These are phyloP conservation scores for Graphium colonna DNA, from an alignment of 2,888 invertebrate species.

Conservation along the genomic window DNA sequence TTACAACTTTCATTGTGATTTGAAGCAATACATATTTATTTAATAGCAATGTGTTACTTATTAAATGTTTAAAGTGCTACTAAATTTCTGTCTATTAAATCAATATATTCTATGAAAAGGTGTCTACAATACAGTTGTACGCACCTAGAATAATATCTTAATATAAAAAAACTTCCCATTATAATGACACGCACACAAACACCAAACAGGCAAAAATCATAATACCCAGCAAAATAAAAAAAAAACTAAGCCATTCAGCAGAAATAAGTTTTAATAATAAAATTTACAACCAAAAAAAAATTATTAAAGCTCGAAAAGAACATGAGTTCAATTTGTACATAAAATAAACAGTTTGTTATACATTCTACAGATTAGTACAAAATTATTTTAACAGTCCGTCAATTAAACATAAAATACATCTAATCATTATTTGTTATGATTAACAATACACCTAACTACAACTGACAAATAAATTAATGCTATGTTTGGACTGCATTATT, in stretches of 20 bases:
- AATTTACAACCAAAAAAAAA: conserved; percentile 75
- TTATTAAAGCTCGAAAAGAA: conserved; percentile 78
- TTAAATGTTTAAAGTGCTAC: too few species aligned
- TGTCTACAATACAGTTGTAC: too few species aligned
- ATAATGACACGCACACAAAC: conserved; percentile 48
- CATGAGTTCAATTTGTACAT: conserved; percentile 67
- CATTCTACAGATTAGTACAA: conserved; percentile 26
- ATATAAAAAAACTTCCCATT: conserved; percentile 54
- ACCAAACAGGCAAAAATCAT: conserved; percentile 55
- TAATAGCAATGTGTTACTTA: too few species aligned
- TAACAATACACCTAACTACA: conserved; percentile 19
- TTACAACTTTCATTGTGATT: too few species aligned
- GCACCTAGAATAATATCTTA: too few species aligned
- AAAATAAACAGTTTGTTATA: conserved; percentile 32
- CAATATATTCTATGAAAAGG: too few species aligned
- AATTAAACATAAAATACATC: conserved; percentile 18
- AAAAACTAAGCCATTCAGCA: conserved; percentile 72
- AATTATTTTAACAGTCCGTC: conserved; percentile 28
- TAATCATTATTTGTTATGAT: conserved; percentile 10
- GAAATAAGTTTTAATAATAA: conserved; percentile 73
- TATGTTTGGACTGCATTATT: conserved; percentile 17
- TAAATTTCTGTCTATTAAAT: too few species aligned
- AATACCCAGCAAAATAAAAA: conserved; percentile 59
- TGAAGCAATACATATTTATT: too few species aligned
- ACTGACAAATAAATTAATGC: conserved; percentile 16